Percentiles rank a stretch among this genome's conserved stretches.
Conservation (phyloP, 2,113 vertebrate species). For the Mus musculus region DNA sequence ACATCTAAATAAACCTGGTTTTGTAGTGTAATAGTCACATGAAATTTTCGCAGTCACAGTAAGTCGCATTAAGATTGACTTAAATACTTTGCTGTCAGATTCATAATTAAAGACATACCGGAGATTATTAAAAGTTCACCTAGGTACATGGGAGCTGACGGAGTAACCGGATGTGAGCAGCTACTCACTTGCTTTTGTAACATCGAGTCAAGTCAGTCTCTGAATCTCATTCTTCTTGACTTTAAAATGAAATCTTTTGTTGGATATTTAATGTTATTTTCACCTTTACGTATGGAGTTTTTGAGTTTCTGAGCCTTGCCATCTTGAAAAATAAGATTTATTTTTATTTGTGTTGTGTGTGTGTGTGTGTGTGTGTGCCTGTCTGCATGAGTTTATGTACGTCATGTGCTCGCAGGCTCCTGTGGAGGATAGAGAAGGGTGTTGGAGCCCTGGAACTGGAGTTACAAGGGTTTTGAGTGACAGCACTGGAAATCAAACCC, state of each 20-base stretch:
- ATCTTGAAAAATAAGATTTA: not conserved
- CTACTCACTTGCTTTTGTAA: not conserved
- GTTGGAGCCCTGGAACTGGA: not conserved
- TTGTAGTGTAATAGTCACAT: not conserved
- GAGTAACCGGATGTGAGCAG: not conserved
- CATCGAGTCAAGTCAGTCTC: not conserved
- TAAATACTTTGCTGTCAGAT: slow-evolving; percentile 24
- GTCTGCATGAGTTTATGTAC: not conserved
- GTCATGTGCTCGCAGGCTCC: not conserved
- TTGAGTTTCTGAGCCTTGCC: not conserved
- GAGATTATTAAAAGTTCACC: not conserved
- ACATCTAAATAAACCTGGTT: not conserved
- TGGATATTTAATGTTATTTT: not conserved
- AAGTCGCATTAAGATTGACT: not conserved
- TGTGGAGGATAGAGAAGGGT: not conserved
- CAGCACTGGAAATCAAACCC: not conserved
- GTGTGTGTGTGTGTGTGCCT: no score
- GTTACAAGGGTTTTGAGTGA: not conserved
- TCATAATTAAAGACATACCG: slow-evolving; percentile 2
- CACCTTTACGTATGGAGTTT: not conserved
- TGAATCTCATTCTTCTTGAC: not conserved
- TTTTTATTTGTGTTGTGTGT: not conserved
- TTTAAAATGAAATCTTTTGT: slow-evolving; percentile 10
- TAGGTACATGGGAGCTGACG: not conserved
- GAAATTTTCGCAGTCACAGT: not conserved